A percentile compares a stretch with the other conserved stretches of the same genome.
Conservation (phyloP, 1,140 invertebrate species). For the Lineus longissimus region DNA sequence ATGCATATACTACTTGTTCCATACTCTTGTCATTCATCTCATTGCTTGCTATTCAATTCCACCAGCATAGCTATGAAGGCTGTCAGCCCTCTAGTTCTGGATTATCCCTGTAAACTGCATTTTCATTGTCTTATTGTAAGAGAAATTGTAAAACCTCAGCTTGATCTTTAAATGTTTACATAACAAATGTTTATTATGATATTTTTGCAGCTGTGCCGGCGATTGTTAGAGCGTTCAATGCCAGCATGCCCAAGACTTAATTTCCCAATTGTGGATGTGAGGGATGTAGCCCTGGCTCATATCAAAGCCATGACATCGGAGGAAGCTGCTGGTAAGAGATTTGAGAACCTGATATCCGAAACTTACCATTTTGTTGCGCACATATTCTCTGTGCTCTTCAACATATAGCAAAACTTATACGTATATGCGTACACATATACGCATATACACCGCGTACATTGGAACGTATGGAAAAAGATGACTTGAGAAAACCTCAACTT, state of each 20-base stretch:
- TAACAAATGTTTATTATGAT: too few relatives aligned
- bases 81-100: too few relatives aligned
- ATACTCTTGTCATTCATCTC: too few relatives aligned
- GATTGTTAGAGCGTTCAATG: conserved; percentile 54
- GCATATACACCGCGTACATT: neutral
- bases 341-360: neutral
- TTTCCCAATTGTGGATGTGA: conserved; percentile 57
- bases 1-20: too few relatives aligned
- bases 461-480: neutral
- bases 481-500: too few relatives aligned
- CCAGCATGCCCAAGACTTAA: conserved; percentile 56
- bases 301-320: conserved; percentile 57
- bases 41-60: too few relatives aligned
- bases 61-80: too few relatives aligned
- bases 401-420: neutral
- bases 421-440: neutral
- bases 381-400: neutral
- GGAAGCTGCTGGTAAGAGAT: conserved; percentile 55
- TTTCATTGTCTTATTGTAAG: too few relatives aligned
- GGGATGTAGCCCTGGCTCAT: conserved; percentile 61
- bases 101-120: too few relatives aligned
- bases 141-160: too few relatives aligned
- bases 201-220: conserved; percentile 45
- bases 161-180: too few relatives aligned
- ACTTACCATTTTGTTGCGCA: neutral